phyloP scores from a whole-genome alignment of 2,797 vertebrate genomes.

The Linurgus olivaceus region DNA sequence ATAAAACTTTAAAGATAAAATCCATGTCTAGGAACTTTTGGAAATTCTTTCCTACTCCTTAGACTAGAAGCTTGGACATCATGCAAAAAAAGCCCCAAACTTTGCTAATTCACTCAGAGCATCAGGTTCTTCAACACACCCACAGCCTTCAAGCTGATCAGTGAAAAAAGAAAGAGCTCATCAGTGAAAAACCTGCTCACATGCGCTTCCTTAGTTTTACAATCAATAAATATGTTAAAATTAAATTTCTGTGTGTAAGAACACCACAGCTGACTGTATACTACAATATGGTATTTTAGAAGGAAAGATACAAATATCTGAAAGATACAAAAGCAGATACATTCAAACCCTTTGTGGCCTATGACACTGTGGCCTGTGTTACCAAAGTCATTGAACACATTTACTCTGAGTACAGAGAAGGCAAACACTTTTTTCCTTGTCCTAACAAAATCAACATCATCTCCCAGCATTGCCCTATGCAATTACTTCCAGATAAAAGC shows the following conservation, averaged over 20 bases:
- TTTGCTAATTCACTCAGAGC: neutral
- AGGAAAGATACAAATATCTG: neutral
- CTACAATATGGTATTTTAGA: neutral
- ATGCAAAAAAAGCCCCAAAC: neutral
- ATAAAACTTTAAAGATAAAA: neutral
- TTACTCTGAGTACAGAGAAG: neutral
- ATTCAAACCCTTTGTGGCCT: neutral
- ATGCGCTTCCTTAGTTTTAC: rapidly evolving
- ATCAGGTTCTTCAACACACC: neutral
- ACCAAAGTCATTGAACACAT: neutral
- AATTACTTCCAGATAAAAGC: neutral
- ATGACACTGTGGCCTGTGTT: neutral
- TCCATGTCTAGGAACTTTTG: neutral
- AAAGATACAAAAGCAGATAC: neutral
- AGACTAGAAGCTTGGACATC: neutral
- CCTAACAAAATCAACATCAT: neutral
- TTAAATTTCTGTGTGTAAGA: neutral
- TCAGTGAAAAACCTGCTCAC: neutral
- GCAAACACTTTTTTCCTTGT: neutral
- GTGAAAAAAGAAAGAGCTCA: neutral
- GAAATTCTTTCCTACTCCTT: neutral
- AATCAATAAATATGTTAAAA: neutral
- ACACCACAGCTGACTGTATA: neutral
- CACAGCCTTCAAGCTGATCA: neutral
- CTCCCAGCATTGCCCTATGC: neutral